Conservation (phyloP, 2,888 invertebrate genomes). For the Athetis lepigone region DNA sequence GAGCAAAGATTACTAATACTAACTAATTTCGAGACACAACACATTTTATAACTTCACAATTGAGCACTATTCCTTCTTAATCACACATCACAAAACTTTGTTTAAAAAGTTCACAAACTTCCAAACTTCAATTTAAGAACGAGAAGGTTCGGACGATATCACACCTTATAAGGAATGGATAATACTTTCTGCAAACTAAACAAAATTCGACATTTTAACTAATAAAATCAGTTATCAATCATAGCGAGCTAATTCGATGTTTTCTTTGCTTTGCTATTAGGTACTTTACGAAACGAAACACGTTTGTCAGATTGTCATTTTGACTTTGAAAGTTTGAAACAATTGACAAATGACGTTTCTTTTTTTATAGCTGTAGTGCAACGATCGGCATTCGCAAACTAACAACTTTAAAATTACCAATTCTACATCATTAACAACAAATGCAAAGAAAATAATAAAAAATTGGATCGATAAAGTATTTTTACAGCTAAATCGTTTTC, state of each 20-base stretch:
- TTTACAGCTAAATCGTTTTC: too few relatives aligned
- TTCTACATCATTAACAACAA: too few relatives aligned
- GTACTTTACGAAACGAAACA: conserved; percentile 47
- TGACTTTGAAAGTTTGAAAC: too few relatives aligned
- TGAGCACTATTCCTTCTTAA: conserved; percentile 24
- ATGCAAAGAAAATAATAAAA: too few relatives aligned
- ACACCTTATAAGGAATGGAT: conserved; percentile 13
- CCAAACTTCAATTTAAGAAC: conserved; percentile 26
- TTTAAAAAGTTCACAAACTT: conserved; percentile 41
- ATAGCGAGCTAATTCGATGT: conserved; percentile 37
- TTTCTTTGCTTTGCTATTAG: conserved; percentile 55
- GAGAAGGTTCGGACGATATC: background rate
- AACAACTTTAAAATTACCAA: too few relatives aligned
- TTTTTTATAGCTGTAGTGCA: background rate
- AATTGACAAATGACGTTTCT: conserved; percentile 33
- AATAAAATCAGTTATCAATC: conserved; percentile 46
- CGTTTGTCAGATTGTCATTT: conserved; percentile 54
- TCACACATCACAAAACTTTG: conserved; percentile 44
- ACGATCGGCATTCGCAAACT: conserved; percentile 15
- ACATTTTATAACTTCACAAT: conserved; percentile 25
- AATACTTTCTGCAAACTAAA: conserved; percentile 33
- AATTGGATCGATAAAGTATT: too few relatives aligned
- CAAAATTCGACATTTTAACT: conserved; percentile 43
- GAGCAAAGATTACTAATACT: background rate
- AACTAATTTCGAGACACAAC: conserved; percentile 22